Evolutionary conservation across 2,888 invertebrate species (phyloP).

Genomic region (Lasioglossum leucozonium): DNA sequence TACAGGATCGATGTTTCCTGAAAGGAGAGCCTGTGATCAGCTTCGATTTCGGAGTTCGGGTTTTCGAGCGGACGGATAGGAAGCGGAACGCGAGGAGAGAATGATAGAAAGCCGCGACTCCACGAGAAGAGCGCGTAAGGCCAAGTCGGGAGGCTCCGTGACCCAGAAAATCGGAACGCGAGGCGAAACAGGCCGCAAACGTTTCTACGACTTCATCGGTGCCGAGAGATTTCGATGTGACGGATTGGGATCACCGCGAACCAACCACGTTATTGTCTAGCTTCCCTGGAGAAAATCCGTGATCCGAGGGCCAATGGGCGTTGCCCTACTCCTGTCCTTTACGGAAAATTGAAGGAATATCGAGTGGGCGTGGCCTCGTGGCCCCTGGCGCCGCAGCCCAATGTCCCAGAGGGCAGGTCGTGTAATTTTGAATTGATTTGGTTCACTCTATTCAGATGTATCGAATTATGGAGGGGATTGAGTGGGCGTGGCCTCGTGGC

Average conservation of each 20-base stretch:
- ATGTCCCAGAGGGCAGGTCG: not conserved
- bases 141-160: conserved; percentile 60
- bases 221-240: conserved; percentile 68
- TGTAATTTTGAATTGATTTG: not conserved
- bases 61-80: not conserved
- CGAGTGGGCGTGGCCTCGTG: not conserved
- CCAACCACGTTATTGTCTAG: not conserved
- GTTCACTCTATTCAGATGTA: too few relatives aligned
- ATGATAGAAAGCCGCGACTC: conserved; percentile 4
- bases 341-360: too few relatives aligned
- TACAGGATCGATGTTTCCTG: not conserved
- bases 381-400: not conserved
- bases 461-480: not conserved
- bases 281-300: not conserved
- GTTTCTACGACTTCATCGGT: conserved; percentile 72
- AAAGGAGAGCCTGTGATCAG: too few relatives aligned
- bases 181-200: conserved; percentile 48
- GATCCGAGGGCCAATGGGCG: too few relatives aligned
- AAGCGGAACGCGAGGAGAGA: not conserved
- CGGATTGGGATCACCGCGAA: conserved; percentile 66
- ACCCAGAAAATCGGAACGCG: conserved; percentile 73
- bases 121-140: conserved; percentile 48
- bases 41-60: not conserved
- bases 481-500: not conserved
- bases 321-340: too few relatives aligned